Conservation (phyloP, 2,888 invertebrate species). For the Chloroclysta siterata region DNA sequence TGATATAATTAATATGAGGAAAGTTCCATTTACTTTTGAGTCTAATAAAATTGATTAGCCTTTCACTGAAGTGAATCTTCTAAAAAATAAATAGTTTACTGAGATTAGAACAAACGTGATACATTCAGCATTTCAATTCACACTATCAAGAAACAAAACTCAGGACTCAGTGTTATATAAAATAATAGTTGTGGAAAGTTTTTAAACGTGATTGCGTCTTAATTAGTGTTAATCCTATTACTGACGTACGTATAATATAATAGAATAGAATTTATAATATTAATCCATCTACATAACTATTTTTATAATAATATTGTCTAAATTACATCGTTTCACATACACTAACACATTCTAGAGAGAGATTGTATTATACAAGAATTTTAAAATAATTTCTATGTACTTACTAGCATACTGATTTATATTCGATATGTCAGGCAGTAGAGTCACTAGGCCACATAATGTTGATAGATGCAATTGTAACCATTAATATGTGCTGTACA, state of each 20-base stretch:
- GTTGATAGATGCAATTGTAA: conserved; percentile 47
- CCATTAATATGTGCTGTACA: conserved; percentile 40
- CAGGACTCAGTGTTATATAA: background rate
- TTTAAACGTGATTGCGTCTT: conserved; percentile 11
- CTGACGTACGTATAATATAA: conserved; percentile 22
- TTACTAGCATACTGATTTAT: conserved; percentile 70
- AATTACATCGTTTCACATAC: conserved; percentile 69
- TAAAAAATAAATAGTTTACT: too few relatives aligned
- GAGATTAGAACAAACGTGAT: too few relatives aligned
- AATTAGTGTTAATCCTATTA: conserved; percentile 21
- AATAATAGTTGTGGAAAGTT: background rate
- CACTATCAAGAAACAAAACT: background rate
- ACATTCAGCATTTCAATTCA: background rate
- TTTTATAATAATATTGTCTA: conserved; percentile 77
- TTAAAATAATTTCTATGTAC: conserved; percentile 65
- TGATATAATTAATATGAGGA: too few relatives aligned
- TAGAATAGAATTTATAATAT: conserved; percentile 27
- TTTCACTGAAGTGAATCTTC: too few relatives aligned
- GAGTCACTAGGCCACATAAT: conserved; percentile 71
- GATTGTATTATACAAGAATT: conserved; percentile 59
- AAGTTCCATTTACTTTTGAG: too few relatives aligned
- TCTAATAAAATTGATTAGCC: too few relatives aligned
- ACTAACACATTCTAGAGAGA: conserved; percentile 62
- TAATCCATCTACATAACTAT: conserved; percentile 47
- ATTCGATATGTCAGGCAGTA: conserved; percentile 80